A percentile compares a stretch with the other conserved stretches of the same genome.
phyloP scores from a whole-genome alignment of 2,113 vertebrate species.

The Lynx canadensis region DNA sequence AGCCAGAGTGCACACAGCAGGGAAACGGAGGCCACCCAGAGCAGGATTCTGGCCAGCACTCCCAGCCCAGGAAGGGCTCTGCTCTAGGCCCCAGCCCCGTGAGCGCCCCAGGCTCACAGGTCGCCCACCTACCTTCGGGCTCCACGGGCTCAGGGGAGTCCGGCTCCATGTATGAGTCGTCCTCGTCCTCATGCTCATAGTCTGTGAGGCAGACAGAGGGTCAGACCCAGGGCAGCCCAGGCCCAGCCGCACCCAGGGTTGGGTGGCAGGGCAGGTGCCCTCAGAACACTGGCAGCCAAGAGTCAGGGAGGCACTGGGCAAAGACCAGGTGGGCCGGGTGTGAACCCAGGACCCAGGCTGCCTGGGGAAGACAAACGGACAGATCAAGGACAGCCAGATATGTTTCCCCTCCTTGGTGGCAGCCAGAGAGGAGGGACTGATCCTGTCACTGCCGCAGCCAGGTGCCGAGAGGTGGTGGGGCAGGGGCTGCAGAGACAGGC shows the following conservation, averaged over 20 bases:
- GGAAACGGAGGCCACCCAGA: neutral
- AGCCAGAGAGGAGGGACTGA: neutral
- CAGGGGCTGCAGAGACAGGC: accelerated
- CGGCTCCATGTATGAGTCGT: constrained; percentile 92
- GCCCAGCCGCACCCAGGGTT: neutral
- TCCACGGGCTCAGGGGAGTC: constrained; percentile 83
- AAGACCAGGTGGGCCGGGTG: accelerated
- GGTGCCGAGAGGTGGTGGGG: accelerated
- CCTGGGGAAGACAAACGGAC: neutral
- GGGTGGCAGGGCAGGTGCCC: accelerated
- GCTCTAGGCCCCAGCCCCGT: neutral
- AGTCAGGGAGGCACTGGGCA: neutral
- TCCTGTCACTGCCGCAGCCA: neutral
- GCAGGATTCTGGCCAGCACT: accelerated
- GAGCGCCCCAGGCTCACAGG: accelerated
- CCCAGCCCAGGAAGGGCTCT: neutral
- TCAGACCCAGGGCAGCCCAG: neutral
- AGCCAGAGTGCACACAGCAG: neutral
- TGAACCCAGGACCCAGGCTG: neutral
- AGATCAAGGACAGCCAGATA: neutral
- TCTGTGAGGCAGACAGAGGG: constrained; percentile 78
- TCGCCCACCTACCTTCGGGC: constrained; percentile 79
- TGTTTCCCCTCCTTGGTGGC: accelerated
- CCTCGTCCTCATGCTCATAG: constrained; percentile 91
- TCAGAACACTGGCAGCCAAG: neutral